Evolutionary conservation across 1,140 invertebrate species (phyloP), one percentile per base, ranked within the genome.

Genomic region (Caenorhabditis remanei): DNA sequence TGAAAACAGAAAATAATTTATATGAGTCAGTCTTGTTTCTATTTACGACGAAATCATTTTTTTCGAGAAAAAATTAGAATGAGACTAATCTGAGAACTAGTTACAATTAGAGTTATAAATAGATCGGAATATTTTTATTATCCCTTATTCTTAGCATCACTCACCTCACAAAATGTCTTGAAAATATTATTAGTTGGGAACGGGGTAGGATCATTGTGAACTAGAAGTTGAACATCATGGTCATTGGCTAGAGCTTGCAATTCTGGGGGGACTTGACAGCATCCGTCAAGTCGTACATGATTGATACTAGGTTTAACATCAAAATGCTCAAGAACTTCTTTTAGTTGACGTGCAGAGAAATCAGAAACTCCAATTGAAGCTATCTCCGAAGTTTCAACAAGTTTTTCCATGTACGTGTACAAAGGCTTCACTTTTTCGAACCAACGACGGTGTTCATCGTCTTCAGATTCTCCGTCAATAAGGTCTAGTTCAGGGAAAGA

Each of bases 131-230:
- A 32, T 32, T 32, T 32, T 32, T 32, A 32, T 32, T 32, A 32
- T 32, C 32, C 32, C 2, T 32, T 32, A 21, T 61, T 11, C 3
- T n/a, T 61, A n/a, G 58, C 19, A 2, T 67, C 21, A 11, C 46
- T 21, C 13, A 79, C 71, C 46, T 79, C 71, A 79, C 71, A 79
- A 21, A 79, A 79, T 19, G 71, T 79, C 40, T 79, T 79, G 40
- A 79, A 79, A 79, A 79, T 79, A 50, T 79, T 79, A 43, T 79
- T 79, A 9, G 71, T 79, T 79, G 71, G 71, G 46, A 79, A 79
- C 21, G 71, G 71, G 8, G 71, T 79, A 7, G 71, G 71, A 50
- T 79, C 71, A 50, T 79, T 79, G n/a, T 79, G 71, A 13, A 79
- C 71, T 53, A 79, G 21, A n/a, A 79, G 71, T 53, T 79, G 71